Percentiles rank a stretch among this genome's conserved stretches.
Conservation (phyloP, 2,113 vertebrate species). For the Caranx melampygus region DNA sequence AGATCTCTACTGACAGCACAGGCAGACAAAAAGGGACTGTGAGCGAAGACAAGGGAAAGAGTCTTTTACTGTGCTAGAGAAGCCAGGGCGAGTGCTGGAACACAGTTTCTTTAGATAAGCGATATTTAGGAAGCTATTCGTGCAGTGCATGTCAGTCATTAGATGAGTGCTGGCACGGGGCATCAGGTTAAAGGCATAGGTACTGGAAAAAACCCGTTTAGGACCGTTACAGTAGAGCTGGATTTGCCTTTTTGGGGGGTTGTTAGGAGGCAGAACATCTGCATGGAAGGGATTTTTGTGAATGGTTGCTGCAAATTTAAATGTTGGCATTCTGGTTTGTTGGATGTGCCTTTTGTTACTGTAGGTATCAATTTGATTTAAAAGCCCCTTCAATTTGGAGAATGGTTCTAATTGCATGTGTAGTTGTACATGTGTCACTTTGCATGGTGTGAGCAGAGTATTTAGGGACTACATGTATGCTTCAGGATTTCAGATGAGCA, state of each 20-base stretch:
- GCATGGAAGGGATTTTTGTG: slow-evolving; percentile 46
- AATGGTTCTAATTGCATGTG: slow-evolving; percentile 45
- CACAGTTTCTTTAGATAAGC: slow-evolving; percentile 53
- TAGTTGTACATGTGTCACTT: slow-evolving; percentile 52
- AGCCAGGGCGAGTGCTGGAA: slow-evolving; percentile 69
- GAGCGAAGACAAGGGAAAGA: slow-evolving; percentile 74
- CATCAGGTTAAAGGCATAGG: slow-evolving; percentile 79
- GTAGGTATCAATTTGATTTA: background rate
- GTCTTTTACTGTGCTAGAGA: slow-evolving; percentile 60
- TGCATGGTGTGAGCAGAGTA: slow-evolving; percentile 45
- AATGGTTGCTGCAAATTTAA: slow-evolving; percentile 53
- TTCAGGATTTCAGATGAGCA: slow-evolving; percentile 61
- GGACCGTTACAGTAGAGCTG: slow-evolving; percentile 44
- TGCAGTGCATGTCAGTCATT: slow-evolving; percentile 69
- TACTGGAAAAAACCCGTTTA: slow-evolving; percentile 29
- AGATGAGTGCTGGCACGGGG: slow-evolving; percentile 78
- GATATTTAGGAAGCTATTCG: slow-evolving; percentile 65
- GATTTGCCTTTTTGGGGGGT: slow-evolving; percentile 36
- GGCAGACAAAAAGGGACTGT: slow-evolving; percentile 75
- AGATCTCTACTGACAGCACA: slow-evolving; percentile 81
- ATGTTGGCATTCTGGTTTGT: slow-evolving; percentile 51
- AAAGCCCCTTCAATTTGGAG: background rate
- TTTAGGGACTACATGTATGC: slow-evolving; percentile 18
- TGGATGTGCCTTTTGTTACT: slow-evolving; percentile 53
- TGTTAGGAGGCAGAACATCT: slow-evolving; percentile 47